Evolutionary conservation across 2,888 invertebrate species (phyloP).

Genomic region (Hydroisotoma schaefferi): DNA sequence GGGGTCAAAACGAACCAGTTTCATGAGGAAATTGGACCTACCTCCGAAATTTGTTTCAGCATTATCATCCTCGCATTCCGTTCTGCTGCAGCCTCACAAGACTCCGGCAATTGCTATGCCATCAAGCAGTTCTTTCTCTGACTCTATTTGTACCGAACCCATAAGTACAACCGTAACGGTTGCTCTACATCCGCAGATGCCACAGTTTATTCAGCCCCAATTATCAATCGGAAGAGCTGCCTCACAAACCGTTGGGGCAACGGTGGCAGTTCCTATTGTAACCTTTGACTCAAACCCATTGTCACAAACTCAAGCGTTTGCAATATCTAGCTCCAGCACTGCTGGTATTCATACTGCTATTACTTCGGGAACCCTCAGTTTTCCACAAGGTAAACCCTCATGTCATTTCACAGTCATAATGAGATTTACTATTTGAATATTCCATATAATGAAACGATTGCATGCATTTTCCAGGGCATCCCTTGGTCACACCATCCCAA

Average conservation of each 20-base stretch:
- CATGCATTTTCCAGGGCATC: constrained; percentile 18
- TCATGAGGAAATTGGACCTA: constrained; percentile 35
- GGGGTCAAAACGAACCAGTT: constrained; percentile 29
- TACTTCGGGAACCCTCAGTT: constrained; percentile 16
- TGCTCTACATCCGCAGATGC: constrained; percentile 45
- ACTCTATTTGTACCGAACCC: constrained; percentile 37
- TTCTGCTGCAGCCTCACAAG: constrained; percentile 22
- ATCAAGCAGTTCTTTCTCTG: constrained; percentile 17
- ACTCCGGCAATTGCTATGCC: constrained; percentile 20
- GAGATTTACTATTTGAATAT: background rate
- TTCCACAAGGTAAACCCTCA: constrained; percentile 22
- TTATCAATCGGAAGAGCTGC: background rate
- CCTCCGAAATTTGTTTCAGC: constrained; percentile 44
- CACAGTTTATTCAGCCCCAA: constrained; percentile 38
- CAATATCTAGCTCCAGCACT: constrained; percentile 19
- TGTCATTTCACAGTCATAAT: background rate
- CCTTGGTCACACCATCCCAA: constrained; percentile 44
- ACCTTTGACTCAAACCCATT: constrained; percentile 27
- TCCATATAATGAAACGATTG: background rate
- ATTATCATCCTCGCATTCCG: constrained; percentile 27
- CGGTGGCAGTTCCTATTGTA: constrained; percentile 33
- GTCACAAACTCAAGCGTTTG: constrained; percentile 28
- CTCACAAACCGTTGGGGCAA: constrained; percentile 16
- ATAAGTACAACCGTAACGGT: constrained; percentile 41
- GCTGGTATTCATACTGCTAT: constrained; percentile 20